phyloP scores from a whole-genome alignment of 2,797 vertebrate genomes.

The Tapirus indicus region DNA sequence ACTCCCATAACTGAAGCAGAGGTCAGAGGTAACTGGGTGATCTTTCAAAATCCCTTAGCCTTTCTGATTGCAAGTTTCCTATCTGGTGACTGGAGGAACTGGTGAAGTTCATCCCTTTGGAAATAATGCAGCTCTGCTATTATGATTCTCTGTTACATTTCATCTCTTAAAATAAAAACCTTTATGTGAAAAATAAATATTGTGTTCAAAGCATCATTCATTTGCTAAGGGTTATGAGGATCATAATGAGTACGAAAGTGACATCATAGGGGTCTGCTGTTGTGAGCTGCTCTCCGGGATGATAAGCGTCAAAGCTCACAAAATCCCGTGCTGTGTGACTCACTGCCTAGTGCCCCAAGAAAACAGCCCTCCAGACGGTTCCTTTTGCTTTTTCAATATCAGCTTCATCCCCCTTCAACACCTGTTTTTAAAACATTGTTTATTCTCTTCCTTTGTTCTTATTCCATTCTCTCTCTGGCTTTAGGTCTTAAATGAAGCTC shows the following conservation, averaged over 20 bases:
- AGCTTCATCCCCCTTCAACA: background rate
- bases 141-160: background rate
- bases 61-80: background rate
- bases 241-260: background rate
- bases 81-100: background rate
- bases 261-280: background rate
- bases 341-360: background rate
- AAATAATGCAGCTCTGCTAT: background rate
- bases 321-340: background rate
- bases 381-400: background rate
- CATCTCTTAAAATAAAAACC: background rate
- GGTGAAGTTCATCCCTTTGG: background rate
- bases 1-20: background rate
- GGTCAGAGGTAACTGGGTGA: background rate
- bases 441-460: background rate
- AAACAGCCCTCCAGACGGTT: no score
- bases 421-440: background rate
- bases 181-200: background rate
- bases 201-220: background rate
- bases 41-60: background rate
- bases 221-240: background rate
- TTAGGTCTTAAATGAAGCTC: background rate
- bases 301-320: background rate
- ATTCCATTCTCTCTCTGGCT: background rate
- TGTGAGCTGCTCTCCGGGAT: no score